phyloP scores from a whole-genome alignment of 2,113 vertebrate genomes.

The Bos javanicus region DNA sequence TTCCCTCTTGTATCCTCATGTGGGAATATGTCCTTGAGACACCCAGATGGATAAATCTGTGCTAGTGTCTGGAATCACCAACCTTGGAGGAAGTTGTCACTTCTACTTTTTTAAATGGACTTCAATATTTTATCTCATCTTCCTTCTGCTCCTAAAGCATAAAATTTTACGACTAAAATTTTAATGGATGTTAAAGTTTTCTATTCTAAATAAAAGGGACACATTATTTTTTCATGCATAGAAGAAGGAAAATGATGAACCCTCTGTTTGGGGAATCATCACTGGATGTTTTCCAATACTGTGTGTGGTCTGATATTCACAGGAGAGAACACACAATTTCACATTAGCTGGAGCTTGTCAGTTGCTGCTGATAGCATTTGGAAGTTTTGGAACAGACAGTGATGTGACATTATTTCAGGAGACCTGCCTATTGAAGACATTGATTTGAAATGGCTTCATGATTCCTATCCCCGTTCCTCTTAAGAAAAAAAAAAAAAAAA shows the following conservation, averaged over 20 bases:
- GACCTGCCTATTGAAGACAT: not conserved
- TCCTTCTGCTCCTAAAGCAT: not conserved
- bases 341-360: not conserved
- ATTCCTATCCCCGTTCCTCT: not conserved
- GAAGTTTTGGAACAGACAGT: not conserved
- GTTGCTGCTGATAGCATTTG: not conserved
- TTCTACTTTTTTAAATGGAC: not conserved
- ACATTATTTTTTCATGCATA: not conserved
- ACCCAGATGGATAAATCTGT: slow-evolving; percentile 72
- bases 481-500: not conserved
- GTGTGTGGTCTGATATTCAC: slow-evolving; percentile 47
- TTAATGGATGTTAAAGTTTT: not conserved
- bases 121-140: slow-evolving; percentile 25
- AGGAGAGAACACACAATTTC: slow-evolving; percentile 3
- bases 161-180: not conserved
- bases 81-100: slow-evolving; percentile 61
- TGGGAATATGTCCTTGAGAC: slow-evolving; percentile 82
- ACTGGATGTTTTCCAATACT: not conserved
- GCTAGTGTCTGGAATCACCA: slow-evolving; percentile 45
- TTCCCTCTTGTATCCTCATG: slow-evolving; percentile 74
- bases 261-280: not conserved
- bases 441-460: not conserved
- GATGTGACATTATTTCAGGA: not conserved
- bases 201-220: not conserved
- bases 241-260: not conserved